phyloP scores from a whole-genome alignment of 2,797 vertebrate species.

The Denticeps clupeoides region DNA sequence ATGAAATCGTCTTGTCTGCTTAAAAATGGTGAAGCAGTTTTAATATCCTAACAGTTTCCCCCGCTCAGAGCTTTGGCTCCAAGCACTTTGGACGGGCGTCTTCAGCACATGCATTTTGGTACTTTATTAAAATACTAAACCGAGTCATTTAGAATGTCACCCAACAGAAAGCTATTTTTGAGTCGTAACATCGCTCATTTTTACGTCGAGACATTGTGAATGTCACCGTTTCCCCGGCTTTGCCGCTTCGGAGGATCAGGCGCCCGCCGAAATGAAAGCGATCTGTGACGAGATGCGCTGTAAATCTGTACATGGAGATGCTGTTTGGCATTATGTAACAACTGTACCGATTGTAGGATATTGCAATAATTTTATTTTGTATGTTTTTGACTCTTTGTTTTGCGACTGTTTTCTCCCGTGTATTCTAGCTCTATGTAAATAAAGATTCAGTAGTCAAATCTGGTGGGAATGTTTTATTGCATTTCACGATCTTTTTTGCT shows the following conservation, averaged over 20 bases:
- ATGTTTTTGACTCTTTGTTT: slow-evolving; percentile 59
- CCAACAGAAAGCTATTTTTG: too few relatives aligned
- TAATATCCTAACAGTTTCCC: too few relatives aligned
- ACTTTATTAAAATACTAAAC: too few relatives aligned
- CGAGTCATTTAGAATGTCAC: too few relatives aligned
- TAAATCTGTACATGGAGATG: slow-evolving; percentile 82
- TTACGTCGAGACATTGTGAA: too few relatives aligned
- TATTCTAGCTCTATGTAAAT: slow-evolving; percentile 82
- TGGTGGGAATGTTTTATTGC: slow-evolving; percentile 70
- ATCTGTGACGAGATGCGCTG: slow-evolving; percentile 88
- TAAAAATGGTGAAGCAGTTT: too few relatives aligned
- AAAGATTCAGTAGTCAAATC: slow-evolving; percentile 80
- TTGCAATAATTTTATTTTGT: slow-evolving; percentile 87
- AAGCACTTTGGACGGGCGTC: too few relatives aligned
- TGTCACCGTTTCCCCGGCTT: too few relatives aligned
- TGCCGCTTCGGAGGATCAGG: slow-evolving; percentile 33
- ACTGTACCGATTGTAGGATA: slow-evolving; percentile 90
- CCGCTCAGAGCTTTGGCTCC: too few relatives aligned
- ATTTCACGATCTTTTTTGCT: slow-evolving; percentile 60
- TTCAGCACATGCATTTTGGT: too few relatives aligned
- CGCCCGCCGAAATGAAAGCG: slow-evolving; percentile 35
- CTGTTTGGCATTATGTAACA: slow-evolving; percentile 87
- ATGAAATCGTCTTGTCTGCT: too few relatives aligned
- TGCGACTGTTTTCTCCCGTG: slow-evolving; percentile 66
- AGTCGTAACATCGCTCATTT: too few relatives aligned